phyloP scores from a whole-genome alignment of 30 jellyfish, hydroid and myxozoan species.

The Mastigias papua region DNA sequence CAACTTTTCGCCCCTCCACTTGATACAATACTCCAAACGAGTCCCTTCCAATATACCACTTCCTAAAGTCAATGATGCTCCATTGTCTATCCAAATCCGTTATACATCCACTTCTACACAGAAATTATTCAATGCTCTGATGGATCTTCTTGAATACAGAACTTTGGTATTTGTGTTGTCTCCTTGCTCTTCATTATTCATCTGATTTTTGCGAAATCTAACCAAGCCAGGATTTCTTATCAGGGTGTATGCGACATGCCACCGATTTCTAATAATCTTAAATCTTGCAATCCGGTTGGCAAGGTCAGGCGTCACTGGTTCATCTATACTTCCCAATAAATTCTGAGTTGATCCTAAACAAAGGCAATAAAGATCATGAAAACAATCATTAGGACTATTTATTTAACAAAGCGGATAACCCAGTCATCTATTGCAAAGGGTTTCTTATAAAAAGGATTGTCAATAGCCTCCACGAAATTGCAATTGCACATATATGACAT shows the following conservation, averaged over 20 bases:
- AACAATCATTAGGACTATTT: neutral
- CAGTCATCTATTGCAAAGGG: neutral
- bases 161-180: no score
- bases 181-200: neutral
- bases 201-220: constrained; percentile 1
- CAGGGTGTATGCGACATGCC: constrained; percentile 53
- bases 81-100: no score
- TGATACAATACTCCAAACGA: no score
- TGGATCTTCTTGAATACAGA: no score
- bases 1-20: no score
- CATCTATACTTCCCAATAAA: neutral
- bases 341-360: neutral
- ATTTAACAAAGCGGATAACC: neutral
- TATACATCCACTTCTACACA: no score
- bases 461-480: no score
- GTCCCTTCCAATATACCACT: no score
- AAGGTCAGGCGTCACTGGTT: neutral
- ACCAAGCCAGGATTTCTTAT: constrained; percentile 20
- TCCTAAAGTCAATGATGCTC: no score
- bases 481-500: no score
- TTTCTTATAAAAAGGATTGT: no score
- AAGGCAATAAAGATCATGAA: neutral
- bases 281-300: constrained; percentile 3
- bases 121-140: no score
- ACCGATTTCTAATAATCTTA: constrained; percentile 20